Base-by-base conservation (phyloP, 2,113 vertebrate genomes). In the Alouatta palliata region DNA sequence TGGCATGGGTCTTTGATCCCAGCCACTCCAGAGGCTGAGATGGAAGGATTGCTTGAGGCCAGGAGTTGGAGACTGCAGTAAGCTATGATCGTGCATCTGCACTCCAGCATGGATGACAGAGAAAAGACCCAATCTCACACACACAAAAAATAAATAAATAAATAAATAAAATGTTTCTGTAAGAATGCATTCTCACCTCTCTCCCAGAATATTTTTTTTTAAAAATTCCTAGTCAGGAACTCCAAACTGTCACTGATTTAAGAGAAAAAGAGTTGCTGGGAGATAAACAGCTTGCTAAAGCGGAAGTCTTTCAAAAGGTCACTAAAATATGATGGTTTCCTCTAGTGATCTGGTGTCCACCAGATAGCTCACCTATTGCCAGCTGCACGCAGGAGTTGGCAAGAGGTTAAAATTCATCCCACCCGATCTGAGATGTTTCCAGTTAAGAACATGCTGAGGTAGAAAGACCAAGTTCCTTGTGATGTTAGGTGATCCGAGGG, bases 381-480 rank as follows among this genome's bases (percentile, higher is more conserved):
- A 70, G 2, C 40, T 6, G 17, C 77, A 54, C 45, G 45, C 47
- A 13, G 66, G 21, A 58, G 25, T 45, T 75, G 14, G 79, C 35
- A 49, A 49, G 52, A 83, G 71, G 61, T 30, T n/a, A 73, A 70
- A n/a, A 35, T 9, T 12, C 35, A 40, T 14, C n/a, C 16, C 7
- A 32, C 6, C 45, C 2, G 19, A 6, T 6, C 17, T 5, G 37
- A 45, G 68, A 12, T 32, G 45, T 83, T 68, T 61, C 75, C 27
- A 21, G 6, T 37, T n/a, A 23, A 87, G 68, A 21, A 20, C 47
- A 30, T 0, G 4, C 40, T 6, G 61, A 47, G 11, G 35, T n/a
- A 16, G 56, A 6, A 47, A 54, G 8, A 56, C 27, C 3, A 3
- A 47, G 0, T 23, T 45, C 40, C 14, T 5, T 0, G 1, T 14